A percentile compares a stretch with the other conserved stretches of the same genome.
Conservation (phyloP, 2,888 invertebrate species). For the Malachius bipustulatus region DNA sequence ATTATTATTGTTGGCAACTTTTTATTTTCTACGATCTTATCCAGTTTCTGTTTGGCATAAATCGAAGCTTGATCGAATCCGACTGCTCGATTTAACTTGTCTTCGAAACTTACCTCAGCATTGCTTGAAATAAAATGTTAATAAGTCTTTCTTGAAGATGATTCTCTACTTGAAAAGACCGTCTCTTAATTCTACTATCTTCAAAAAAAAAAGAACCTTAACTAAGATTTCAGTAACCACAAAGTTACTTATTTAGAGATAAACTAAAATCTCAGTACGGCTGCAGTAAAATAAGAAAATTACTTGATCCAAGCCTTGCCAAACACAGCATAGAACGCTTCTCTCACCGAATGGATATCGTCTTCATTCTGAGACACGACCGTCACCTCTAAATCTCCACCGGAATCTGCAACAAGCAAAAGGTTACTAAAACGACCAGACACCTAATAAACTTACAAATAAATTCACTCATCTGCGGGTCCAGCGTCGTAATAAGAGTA, state of each 20-base stretch:
- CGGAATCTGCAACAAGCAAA: slow-evolving; percentile 55
- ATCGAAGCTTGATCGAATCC: slow-evolving; percentile 66
- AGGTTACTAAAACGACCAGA: too few relatives aligned
- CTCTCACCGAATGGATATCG: slow-evolving; percentile 62
- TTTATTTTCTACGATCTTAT: slow-evolving; percentile 45
- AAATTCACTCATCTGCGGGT: slow-evolving; percentile 83
- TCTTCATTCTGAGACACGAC: slow-evolving; percentile 68
- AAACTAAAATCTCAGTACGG: too few relatives aligned
- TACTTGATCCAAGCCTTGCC: slow-evolving; percentile 69
- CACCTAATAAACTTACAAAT: slow-evolving; percentile 50
- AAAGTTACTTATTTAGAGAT: too few relatives aligned
- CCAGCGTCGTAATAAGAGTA: slow-evolving; percentile 74
- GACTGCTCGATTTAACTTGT: slow-evolving; percentile 62
- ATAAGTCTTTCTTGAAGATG: not conserved
- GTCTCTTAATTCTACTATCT: too few relatives aligned
- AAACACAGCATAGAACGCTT: slow-evolving; percentile 69
- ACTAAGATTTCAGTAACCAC: too few relatives aligned
- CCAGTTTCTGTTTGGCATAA: slow-evolving; percentile 61
- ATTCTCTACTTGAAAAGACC: too few relatives aligned
- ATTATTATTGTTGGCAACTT: slow-evolving; percentile 60
- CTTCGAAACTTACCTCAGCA: slow-evolving; percentile 45
- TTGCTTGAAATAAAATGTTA: slow-evolving; percentile 41
- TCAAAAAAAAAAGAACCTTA: too few relatives aligned
- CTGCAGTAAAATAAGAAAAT: too few relatives aligned
- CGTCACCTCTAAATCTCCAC: slow-evolving; percentile 63